A percentile compares a stretch with the other conserved stretches of the same genome.
Evolutionary conservation across 1,140 invertebrate species (phyloP).

Genomic region (Drosophila eugracilis): DNA sequence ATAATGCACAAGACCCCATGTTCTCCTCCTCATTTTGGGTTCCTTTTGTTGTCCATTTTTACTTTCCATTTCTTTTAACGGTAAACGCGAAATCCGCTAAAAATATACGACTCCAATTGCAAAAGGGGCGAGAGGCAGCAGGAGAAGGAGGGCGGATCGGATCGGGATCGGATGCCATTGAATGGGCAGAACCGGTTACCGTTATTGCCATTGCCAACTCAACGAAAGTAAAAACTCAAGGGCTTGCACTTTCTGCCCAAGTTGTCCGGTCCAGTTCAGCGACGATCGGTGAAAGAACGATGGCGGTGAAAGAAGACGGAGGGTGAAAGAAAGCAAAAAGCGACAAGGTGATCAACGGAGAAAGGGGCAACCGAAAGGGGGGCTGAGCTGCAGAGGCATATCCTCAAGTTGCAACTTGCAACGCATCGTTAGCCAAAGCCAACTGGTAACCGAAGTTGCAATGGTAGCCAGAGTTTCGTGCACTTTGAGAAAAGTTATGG

Average conservation of each 20-base stretch:
- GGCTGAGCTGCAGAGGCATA: slow-evolving; percentile 28
- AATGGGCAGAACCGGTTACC: slow-evolving; percentile 65
- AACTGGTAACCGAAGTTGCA: slow-evolving; percentile 11
- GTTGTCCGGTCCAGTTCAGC: slow-evolving; percentile 35
- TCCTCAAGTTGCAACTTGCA: slow-evolving; percentile 68
- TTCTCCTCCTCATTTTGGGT: slow-evolving; percentile 8
- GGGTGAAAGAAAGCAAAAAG: slow-evolving; percentile 40
- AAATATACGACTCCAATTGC: slow-evolving; percentile 42
- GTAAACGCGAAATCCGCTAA: slow-evolving; percentile 71
- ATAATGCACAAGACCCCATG: slow-evolving; percentile 65
- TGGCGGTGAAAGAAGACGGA: slow-evolving; percentile 14
- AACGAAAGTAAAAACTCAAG: slow-evolving; percentile 85
- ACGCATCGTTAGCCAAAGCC: slow-evolving; percentile 74
- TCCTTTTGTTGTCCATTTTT: slow-evolving; percentile 39
- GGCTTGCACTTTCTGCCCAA: slow-evolving; percentile 82
- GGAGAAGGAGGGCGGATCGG: slow-evolving; percentile 35
- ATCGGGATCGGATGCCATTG: slow-evolving; percentile 44
- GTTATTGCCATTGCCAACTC: slow-evolving; percentile 10
- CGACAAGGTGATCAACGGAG: slow-evolving; percentile 14
- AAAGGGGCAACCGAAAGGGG: slow-evolving; percentile 2
- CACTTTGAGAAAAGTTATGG: slow-evolving; percentile 8
- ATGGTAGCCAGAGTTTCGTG: not conserved
- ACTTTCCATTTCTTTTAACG: slow-evolving; percentile 80
- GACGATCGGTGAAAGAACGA: slow-evolving; percentile 33
- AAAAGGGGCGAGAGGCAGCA: slow-evolving; percentile 20